Evolutionary conservation across 2,888 invertebrate genomes (phyloP).

Genomic region (Sarcophaga rosellei): DNA sequence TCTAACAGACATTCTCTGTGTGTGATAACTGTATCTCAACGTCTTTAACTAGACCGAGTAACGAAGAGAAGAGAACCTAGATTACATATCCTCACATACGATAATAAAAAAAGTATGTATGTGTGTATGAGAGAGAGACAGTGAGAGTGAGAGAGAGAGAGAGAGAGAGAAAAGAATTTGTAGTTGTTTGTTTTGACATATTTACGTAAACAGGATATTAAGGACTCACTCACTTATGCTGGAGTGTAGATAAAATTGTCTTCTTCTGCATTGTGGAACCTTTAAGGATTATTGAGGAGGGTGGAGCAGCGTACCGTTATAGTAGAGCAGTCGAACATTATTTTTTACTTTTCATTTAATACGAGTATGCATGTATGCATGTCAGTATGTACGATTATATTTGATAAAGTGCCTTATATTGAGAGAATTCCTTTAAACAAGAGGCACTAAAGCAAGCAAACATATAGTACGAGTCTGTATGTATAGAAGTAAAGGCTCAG

Average conservation of each 20-base stretch:
- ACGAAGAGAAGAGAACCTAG: too few relatives aligned
- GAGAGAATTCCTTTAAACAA: background rate
- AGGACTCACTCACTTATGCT: slow-evolving; percentile 49
- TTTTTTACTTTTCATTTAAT: background rate
- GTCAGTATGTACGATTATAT: slow-evolving; percentile 26
- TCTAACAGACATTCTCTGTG: background rate
- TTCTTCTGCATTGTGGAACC: background rate
- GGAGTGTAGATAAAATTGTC: slow-evolving; percentile 32
- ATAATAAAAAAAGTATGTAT: too few relatives aligned
- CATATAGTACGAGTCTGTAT: background rate
- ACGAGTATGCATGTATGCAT: background rate
- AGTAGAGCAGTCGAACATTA: background rate
- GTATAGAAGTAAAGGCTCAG: background rate
- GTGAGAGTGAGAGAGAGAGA: background rate
- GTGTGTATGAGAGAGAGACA: background rate
- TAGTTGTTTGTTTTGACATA: slow-evolving; percentile 49
- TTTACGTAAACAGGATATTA: slow-evolving; percentile 59
- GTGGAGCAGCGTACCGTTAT: background rate
- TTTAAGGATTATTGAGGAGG: background rate
- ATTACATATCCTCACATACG: too few relatives aligned
- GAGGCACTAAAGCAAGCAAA: background rate
- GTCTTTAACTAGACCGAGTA: too few relatives aligned
- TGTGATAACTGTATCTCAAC: too few relatives aligned
- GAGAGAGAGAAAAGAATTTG: slow-evolving; percentile 14
- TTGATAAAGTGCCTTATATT: slow-evolving; percentile 39